Conservation (phyloP, 2,113 vertebrate genomes). For the Sterna hirundo region DNA sequence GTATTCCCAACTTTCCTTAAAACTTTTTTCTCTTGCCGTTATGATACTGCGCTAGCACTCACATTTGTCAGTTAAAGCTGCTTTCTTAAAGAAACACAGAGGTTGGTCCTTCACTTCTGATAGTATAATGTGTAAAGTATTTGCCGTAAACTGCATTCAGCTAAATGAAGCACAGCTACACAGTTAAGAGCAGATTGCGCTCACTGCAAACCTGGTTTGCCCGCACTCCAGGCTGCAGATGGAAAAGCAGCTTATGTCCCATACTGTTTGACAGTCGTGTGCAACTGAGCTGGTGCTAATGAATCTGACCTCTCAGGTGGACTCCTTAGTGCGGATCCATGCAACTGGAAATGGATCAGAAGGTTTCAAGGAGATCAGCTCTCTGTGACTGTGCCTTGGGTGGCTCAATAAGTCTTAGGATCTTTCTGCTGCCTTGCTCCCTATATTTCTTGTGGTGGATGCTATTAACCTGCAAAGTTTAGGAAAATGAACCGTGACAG, state of each 20-base stretch:
- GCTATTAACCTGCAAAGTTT: background rate
- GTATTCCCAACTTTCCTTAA: background rate
- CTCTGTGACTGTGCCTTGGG: background rate
- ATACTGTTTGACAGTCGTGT: background rate
- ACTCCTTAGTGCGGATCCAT: background rate
- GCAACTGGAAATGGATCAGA: background rate
- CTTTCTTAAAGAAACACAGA: background rate
- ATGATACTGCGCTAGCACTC: background rate
- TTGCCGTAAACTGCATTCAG: background rate
- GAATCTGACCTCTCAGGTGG: background rate
- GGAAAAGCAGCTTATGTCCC: background rate
- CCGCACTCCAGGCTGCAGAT: background rate
- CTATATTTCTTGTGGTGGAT: background rate
- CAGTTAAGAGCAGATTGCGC: background rate
- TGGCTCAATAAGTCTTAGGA: background rate
- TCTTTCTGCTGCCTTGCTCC: background rate
- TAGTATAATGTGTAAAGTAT: background rate
- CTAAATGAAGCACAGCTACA: background rate
- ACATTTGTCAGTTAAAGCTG: background rate
- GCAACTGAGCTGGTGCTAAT: background rate
- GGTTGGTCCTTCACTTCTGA: background rate
- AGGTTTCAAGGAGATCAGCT: background rate
- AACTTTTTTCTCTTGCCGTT: background rate
- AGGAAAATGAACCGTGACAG: background rate
- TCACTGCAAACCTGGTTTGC: background rate